Evolutionary conservation across 1,140 invertebrate genomes (phyloP), one percentile per base, ranked within the genome.

Genomic region (Calosoma granatense): DNA sequence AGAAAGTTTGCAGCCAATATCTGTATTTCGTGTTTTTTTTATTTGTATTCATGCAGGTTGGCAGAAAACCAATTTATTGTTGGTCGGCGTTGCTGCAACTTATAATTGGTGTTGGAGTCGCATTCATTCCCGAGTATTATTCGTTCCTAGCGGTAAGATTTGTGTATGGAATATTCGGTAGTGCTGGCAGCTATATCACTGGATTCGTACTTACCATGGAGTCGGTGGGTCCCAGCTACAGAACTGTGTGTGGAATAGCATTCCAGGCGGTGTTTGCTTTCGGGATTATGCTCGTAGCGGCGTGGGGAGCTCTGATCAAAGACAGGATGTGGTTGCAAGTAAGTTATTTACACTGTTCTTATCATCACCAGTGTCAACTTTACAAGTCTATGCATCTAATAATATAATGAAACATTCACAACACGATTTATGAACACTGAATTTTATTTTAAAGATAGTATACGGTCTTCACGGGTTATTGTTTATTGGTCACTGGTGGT

Each of bases 151-250:
- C 78, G 0, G 65, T 89, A 0, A 70, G 84, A 52, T 92, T 86
- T 67, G 65, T 90, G 0, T 84, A 89, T 61, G 90, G 88, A 11
- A 81, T 90, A 54, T 87, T 90, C 51, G 87, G 86, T n/a, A 88
- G 85, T 0, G 86, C 88, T 2, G 90, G 90, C 0, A 79, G 87
- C 11, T 92, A 90, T 62, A 88, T 92, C 53, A 85, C 88, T 11
- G 86, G 84, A 1, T 92, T 92, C 68, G 89, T 92, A 1, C 67
- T 93, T 11, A 86, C 88, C 1, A 91, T 94, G 85, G 92, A 96
- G 72, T 68, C 92, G 59, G 87, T 94, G 0, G 90, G 90, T 15
- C 75, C 89, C 0, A 82, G 81, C 36, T 90, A 86, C 67, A 74
- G 92, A 47, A 92, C 90, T 0, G 76, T 82, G 1, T 91, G 88